Evolutionary conservation across 2,797 vertebrate genomes (phyloP).

Genomic region (Prionace glauca): DNA sequence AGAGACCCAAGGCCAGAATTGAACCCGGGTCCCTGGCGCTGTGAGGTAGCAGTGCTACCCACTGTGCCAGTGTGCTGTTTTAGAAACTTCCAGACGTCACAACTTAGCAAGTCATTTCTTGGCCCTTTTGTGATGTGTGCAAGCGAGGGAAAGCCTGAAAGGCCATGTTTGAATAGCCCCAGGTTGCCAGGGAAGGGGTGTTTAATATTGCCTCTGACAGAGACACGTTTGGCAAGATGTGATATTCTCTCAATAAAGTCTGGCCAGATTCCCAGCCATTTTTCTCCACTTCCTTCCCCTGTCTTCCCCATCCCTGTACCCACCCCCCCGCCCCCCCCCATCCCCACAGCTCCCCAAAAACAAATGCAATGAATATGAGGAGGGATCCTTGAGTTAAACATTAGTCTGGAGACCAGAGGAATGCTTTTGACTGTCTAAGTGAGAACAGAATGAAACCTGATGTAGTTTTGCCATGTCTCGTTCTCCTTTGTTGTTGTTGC

Average conservation of each 20-base stretch:
- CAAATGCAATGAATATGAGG: background rate
- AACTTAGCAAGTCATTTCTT: background rate
- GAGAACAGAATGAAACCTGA: background rate
- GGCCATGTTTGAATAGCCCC: background rate
- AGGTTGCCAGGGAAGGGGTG: background rate
- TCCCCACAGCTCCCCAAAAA: background rate
- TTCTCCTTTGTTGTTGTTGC: background rate
- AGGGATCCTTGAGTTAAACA: background rate
- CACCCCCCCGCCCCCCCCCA: background rate
- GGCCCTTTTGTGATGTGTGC: background rate
- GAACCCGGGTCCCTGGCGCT: no score
- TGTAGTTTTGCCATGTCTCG: background rate
- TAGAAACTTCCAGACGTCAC: background rate
- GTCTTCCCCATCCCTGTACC: no score
- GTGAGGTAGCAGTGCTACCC: no score
- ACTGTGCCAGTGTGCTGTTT: no score
- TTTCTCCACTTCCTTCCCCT: background rate
- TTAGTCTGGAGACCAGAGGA: background rate
- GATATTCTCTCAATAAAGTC: background rate
- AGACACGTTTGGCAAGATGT: background rate
- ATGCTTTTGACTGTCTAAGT: background rate
- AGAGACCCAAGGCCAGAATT: no score
- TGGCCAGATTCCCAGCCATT: constrained; percentile 8
- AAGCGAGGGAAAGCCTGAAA: background rate
- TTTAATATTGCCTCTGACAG: background rate